Evolutionary conservation across 1,140 invertebrate genomes (phyloP), one percentile per base, ranked within the genome.

Genomic region (Hermetia illucens): DNA sequence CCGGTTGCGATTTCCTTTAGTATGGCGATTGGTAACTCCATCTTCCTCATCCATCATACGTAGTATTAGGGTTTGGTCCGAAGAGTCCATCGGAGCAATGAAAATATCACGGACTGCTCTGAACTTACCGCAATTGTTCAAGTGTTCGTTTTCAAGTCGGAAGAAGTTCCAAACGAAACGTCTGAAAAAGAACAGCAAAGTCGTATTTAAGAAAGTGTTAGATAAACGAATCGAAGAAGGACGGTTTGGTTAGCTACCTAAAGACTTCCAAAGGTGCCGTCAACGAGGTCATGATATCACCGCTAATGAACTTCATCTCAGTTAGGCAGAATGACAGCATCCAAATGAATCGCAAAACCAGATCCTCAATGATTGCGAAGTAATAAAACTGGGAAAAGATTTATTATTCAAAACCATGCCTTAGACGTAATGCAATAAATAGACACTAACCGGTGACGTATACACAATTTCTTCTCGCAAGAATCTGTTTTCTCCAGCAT

Each of bases 91-190:
- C 1, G 95, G 95, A 8, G 91, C 92, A 17, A 99, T 91, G 0
- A 90, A 96, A 42, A 99, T 99, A 61, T 99, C 95, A 16, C 96
- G 65, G 0, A 98, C 95, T 3, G 95, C 95, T 55, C 95, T 71
- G 68, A 99, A 99, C 69, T 98, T 92, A 64, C 95, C 95, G 68
- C 94, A 98, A 67, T 99, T 99, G 65, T 99, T 99, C 5, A 99
- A 68, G 72, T 99, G 96, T 55, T 99, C 96, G 66, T 99, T 99
- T 66, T 99, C 96, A 44, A 99, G 61, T 1, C 96, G 93, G 69
- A 98, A 98, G 61, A 94, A 99, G 64, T 99, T 99, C 96, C 96
- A 99, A 24, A 99, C 79, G 66, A 99, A 99, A 40, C 94, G 72
- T 50, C 91, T 92, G 49, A 25, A 44, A 54, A 33, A 38, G 8